These are phyloP conservation scores for Ceratoteleas bidentatus DNA, from an alignment of 1,140 invertebrate genomes.

Conservation along the genomic window DNA sequence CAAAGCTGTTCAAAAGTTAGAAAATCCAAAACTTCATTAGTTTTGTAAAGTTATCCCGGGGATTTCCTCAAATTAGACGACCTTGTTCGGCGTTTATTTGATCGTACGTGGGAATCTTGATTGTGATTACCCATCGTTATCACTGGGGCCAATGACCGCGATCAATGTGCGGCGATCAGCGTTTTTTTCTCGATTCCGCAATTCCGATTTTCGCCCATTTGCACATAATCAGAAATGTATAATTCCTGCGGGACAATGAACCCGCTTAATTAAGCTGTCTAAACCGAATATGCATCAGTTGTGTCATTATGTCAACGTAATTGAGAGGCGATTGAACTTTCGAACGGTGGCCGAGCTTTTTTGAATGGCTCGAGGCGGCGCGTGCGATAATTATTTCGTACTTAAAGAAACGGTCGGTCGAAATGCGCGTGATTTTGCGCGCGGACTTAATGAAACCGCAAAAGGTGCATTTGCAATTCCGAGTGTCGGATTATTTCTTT, in stretches of 20 bases:
- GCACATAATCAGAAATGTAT: conserved; percentile 60
- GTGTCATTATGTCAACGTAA: conserved; percentile 30
- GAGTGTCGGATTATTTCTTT: conserved; percentile 26
- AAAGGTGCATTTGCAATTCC: conserved; percentile 32
- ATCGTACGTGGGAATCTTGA: conserved; percentile 10
- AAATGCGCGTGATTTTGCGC: conserved; percentile 7
- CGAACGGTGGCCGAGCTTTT: conserved; percentile 12
- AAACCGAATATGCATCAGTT: conserved; percentile 37
- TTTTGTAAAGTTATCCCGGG: neutral
- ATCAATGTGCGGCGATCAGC: conserved; percentile 41
- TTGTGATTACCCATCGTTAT: conserved; percentile 29
- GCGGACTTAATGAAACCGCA: conserved; percentile 18
- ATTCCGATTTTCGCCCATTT: conserved; percentile 62
- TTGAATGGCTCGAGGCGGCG: conserved; percentile 19
- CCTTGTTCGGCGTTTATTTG: neutral
- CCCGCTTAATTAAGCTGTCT: conserved; percentile 44
- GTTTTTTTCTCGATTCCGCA: conserved; percentile 58
- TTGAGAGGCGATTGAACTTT: conserved; percentile 42
- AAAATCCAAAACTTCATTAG: no score
- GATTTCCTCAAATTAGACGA: conserved; percentile 11
- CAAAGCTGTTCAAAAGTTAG: no score
- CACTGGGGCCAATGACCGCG: conserved; percentile 46
- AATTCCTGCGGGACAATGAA: conserved; percentile 48
- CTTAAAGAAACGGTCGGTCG: neutral
- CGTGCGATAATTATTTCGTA: conserved; percentile 23